Percentiles rank a stretch among this genome's conserved stretches.
phyloP scores from a whole-genome alignment of 2,797 vertebrate species.

The Chelmon rostratus region DNA sequence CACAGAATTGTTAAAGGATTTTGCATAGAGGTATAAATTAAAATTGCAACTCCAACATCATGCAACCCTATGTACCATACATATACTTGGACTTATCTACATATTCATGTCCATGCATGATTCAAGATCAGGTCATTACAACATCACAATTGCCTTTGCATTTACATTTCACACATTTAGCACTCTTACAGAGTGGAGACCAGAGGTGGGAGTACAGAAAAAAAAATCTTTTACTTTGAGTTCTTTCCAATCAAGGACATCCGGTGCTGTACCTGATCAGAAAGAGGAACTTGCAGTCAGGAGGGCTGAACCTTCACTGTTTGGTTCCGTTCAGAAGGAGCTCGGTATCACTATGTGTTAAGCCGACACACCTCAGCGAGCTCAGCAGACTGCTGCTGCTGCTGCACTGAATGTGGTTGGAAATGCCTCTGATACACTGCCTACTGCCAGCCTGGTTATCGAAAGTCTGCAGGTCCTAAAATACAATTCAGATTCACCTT shows the following conservation, averaged over 20 bases:
- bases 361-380: slow-evolving; percentile 66
- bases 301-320: slow-evolving; percentile 23
- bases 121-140: slow-evolving; percentile 38
- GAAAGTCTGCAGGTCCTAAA: slow-evolving; percentile 50
- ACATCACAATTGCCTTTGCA: background rate
- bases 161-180: slow-evolving; percentile 1
- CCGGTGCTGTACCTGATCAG: slow-evolving; percentile 17
- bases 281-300: slow-evolving; percentile 21
- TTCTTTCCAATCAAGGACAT: slow-evolving; percentile 31
- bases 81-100: background rate
- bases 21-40: background rate
- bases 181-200: background rate
- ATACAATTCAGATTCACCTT: slow-evolving; percentile 29
- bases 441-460: slow-evolving; percentile 62
- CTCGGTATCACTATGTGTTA: slow-evolving; percentile 57
- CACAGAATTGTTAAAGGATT: background rate
- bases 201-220: background rate
- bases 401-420: slow-evolving; percentile 50
- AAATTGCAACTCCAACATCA: background rate
- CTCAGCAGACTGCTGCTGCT: slow-evolving; percentile 59
- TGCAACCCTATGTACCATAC: background rate
- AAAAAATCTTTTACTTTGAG: slow-evolving; percentile 22
- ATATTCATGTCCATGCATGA: background rate
- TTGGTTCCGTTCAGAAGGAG: slow-evolving; percentile 47
- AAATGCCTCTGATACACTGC: slow-evolving; percentile 45